A percentile compares a stretch with the other conserved stretches of the same genome.
These are phyloP conservation scores for Empis stercorea DNA, from an alignment of 2,888 invertebrate genomes.

Conservation along the genomic window DNA sequence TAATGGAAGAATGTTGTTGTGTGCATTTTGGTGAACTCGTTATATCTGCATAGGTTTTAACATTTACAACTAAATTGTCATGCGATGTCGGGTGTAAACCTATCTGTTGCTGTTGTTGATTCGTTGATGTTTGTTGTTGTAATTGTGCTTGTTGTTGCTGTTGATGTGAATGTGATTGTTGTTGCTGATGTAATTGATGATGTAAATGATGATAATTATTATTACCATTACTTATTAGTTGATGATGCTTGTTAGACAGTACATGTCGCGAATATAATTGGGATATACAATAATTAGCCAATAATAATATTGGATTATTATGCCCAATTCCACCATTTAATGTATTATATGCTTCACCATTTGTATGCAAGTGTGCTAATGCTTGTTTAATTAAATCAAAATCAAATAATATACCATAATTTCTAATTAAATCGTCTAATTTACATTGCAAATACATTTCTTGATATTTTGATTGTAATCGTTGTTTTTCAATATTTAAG, in stretches of 20 bases:
- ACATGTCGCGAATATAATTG: constrained; percentile 55
- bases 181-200: constrained; percentile 26
- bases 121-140: background rate
- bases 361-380: constrained; percentile 46
- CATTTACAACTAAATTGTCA: constrained; percentile 11
- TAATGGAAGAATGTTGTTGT: constrained; percentile 12
- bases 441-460: constrained; percentile 61
- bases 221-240: constrained; percentile 41
- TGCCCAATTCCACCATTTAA: constrained; percentile 27
- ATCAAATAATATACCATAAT: constrained; percentile 52
- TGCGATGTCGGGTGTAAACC: constrained; percentile 14
- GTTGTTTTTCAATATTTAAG: constrained; percentile 50
- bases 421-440: constrained; percentile 54
- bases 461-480: constrained; percentile 52
- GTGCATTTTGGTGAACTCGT: constrained; percentile 18
- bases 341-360: constrained; percentile 27
- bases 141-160: constrained; percentile 15
- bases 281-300: constrained; percentile 66
- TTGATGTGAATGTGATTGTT: constrained; percentile 21
- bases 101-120: background rate
- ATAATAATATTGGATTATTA: constrained; percentile 55
- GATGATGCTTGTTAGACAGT: constrained; percentile 32
- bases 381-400: constrained; percentile 54
- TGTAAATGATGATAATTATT: constrained; percentile 24
- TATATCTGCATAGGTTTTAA: constrained; percentile 26